Evolutionary conservation across 2,113 vertebrate species (phyloP).

Genomic region (Tragelaphus imberbis): DNA sequence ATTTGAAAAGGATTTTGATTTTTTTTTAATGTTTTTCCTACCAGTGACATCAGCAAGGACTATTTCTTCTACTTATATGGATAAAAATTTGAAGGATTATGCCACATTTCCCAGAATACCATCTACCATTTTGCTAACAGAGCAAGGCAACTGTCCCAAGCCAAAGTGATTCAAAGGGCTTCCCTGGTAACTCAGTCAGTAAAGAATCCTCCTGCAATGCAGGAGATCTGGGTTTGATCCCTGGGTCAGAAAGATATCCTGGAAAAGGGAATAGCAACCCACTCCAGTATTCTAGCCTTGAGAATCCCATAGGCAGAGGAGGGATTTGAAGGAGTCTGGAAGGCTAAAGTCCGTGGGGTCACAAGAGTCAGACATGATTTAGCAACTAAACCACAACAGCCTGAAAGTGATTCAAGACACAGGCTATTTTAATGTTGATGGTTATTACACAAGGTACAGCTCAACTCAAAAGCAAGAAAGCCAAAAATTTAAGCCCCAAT

Average conservation of each 20-base stretch:
- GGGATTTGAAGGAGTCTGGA: neutral
- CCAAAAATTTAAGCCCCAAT: neutral
- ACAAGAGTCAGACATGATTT: neutral
- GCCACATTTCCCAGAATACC: neutral
- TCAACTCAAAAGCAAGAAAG: neutral
- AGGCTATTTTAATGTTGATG: neutral
- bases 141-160: neutral
- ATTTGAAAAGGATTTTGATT: neutral
- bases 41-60: neutral
- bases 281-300: neutral
- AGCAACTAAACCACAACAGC: neutral
- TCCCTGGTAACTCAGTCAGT: neutral
- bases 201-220: neutral
- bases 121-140: neutral
- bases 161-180: neutral
- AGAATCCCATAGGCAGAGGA: neutral
- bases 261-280: neutral
- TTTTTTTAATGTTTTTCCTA: neutral
- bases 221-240: neutral
- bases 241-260: neutral
- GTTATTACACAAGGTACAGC: neutral
- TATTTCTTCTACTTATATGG: neutral
- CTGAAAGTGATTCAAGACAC: neutral
- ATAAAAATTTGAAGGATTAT: neutral
- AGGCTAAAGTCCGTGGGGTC: neutral